A percentile compares a stretch with the other conserved stretches of the same genome.
phyloP scores from a whole-genome alignment of 2,797 vertebrate genomes.

The Gambelia wislizenii region DNA sequence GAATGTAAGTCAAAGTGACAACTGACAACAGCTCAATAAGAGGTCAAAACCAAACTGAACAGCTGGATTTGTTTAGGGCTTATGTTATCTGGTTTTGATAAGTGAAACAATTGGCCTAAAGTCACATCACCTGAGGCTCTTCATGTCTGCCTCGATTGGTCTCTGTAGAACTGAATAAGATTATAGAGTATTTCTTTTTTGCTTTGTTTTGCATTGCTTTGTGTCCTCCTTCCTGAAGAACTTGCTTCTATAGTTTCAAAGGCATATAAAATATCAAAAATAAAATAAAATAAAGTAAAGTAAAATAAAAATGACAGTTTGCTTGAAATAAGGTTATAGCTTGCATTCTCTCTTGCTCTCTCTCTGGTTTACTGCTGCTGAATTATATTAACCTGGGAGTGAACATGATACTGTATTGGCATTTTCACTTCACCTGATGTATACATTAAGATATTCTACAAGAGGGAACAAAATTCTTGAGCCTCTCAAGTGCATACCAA shows the following conservation, averaged over 20 bases:
- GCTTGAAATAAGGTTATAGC: conserved; percentile 50
- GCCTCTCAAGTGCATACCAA: background rate
- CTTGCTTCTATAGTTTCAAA: conserved; percentile 61
- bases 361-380: conserved; percentile 51
- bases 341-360: background rate
- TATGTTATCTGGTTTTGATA: conserved; percentile 72
- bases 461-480: background rate
- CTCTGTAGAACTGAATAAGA: conserved; percentile 55
- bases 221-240: conserved; percentile 52
- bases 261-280: conserved; percentile 52
- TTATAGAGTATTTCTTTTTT: conserved; percentile 53
- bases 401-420: conserved; percentile 12
- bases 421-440: conserved; percentile 15
- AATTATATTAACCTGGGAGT: conserved; percentile 41
- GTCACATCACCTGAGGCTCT: conserved; percentile 64
- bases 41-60: conserved; percentile 67
- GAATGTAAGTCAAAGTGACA: conserved; percentile 70
- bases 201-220: conserved; percentile 1
- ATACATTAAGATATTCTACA: conserved; percentile 29
- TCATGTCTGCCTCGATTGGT: conserved; percentile 48
- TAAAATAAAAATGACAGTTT: background rate
- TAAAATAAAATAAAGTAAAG: conserved; percentile 34
- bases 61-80: conserved; percentile 66
- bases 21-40: conserved; percentile 65
- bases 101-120: conserved; percentile 71